Conservation (phyloP, 2,797 vertebrate genomes). For the Liasis olivaceus region DNA sequence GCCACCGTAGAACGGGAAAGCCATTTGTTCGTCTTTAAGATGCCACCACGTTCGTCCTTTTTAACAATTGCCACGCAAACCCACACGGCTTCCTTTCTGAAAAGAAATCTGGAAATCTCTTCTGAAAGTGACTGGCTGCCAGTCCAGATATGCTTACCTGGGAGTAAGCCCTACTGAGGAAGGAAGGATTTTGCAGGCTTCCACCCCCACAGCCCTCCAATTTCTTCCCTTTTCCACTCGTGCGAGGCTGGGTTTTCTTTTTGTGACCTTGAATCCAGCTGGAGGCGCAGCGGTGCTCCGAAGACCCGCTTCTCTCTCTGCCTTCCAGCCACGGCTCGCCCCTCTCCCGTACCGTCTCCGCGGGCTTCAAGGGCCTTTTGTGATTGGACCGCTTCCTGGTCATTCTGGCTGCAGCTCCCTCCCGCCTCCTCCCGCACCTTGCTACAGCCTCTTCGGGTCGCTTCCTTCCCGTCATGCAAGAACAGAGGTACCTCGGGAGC, state of each 20-base stretch:
- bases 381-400: constrained; percentile 2
- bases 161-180: not conserved
- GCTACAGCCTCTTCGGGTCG: not conserved
- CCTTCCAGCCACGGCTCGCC: not conserved
- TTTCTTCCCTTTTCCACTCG: not conserved
- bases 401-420: not conserved
- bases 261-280: constrained; percentile 6
- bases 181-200: not conserved
- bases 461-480: constrained; percentile 15
- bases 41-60: not conserved
- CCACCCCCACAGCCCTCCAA: not conserved
- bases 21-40: not conserved
- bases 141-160: not conserved
- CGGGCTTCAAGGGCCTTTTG: not conserved
- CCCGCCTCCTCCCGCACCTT: not conserved
- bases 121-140: not conserved
- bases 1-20: no score
- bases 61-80: not conserved
- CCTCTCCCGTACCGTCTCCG: not conserved
- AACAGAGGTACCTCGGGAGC: not conserved
- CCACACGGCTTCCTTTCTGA: no score
- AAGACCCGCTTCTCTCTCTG: no score
- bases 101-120: not conserved
- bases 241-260: no score
- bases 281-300: not conserved